A percentile compares a stretch with the other conserved stretches of the same genome.
Conservation (phyloP, 35 echinoderm and acorn worm genomes). For the Apostichopus parvimensis region DNA sequence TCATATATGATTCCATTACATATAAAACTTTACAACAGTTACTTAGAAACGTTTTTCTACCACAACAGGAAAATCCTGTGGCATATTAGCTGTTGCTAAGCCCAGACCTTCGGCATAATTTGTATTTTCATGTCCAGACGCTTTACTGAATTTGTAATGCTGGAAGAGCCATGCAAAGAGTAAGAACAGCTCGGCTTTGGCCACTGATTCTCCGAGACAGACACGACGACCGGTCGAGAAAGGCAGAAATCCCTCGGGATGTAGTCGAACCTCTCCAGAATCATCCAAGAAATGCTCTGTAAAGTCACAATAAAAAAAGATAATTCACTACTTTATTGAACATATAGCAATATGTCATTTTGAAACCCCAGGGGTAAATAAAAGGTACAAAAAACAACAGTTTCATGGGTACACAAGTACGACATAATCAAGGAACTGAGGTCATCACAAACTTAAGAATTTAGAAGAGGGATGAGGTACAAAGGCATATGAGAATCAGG, state of each 20-base stretch:
- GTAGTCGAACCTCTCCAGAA: constrained; percentile 18
- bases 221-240: constrained; percentile 57
- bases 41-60: constrained; percentile 51
- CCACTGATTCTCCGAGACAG: constrained; percentile 64
- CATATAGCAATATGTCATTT: too few species aligned
- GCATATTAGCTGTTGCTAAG: constrained; percentile 2
- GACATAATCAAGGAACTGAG: too few species aligned
- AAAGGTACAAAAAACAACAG: too few species aligned
- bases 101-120: not conserved
- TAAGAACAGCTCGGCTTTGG: constrained; percentile 51
- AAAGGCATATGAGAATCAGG: too few species aligned
- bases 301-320: not conserved
- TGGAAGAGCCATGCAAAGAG: constrained; percentile 68
- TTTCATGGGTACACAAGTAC: too few species aligned
- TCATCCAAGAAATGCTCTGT: constrained; percentile 73
- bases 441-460: too few species aligned
- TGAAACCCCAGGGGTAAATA: too few species aligned
- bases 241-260: constrained; percentile 55
- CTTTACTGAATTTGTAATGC: constrained; percentile 55
- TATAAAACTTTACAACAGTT: too few species aligned
- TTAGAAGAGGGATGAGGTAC: too few species aligned
- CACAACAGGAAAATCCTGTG: constrained; percentile 44
- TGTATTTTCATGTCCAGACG: constrained; percentile 22
- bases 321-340: too few species aligned
- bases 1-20: too few species aligned